Evolutionary conservation across 2,888 invertebrate species (phyloP).

Genomic region (Bellardia bayeri): DNA sequence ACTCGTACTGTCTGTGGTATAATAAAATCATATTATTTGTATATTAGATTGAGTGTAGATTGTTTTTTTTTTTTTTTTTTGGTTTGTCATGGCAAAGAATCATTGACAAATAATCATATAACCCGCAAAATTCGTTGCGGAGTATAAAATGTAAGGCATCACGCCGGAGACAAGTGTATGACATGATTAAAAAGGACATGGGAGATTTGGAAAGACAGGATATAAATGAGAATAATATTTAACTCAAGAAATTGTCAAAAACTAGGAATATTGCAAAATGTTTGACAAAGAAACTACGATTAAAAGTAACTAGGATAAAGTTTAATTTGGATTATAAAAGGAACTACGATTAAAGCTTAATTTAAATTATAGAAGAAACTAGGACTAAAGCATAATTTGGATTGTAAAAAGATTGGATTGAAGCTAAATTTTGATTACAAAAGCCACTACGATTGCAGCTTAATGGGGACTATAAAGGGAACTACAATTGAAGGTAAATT

Average conservation of each 20-base stretch:
- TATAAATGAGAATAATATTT: neutral
- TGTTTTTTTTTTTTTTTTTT: neutral
- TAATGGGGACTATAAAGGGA: too few species aligned
- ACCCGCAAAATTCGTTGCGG: slow-evolving; percentile 81
- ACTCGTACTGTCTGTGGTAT: slow-evolving; percentile 16
- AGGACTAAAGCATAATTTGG: too few species aligned
- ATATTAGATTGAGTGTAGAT: slow-evolving; percentile 44
- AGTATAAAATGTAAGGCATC: slow-evolving; percentile 66
- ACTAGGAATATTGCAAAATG: neutral
- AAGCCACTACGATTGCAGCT: too few species aligned
- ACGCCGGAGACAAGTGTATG: slow-evolving; percentile 64
- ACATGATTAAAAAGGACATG: slow-evolving; percentile 18
- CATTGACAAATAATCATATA: slow-evolving; percentile 78
- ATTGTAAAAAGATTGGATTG: too few species aligned
- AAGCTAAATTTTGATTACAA: too few species aligned
- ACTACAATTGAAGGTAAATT: too few species aligned
- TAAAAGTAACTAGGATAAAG: too few species aligned
- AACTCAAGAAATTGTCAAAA: neutral
- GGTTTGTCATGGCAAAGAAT: slow-evolving; percentile 40
- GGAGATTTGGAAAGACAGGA: neutral
- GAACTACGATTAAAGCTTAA: too few species aligned
- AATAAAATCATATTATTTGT: slow-evolving; percentile 56
- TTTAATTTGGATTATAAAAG: too few species aligned
- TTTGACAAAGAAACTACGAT: too few species aligned
- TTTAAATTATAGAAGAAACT: too few species aligned